A percentile compares a stretch with the other conserved stretches of the same genome.
Conservation (phyloP, 2,113 vertebrate genomes). For the Carollia perspicillata region DNA sequence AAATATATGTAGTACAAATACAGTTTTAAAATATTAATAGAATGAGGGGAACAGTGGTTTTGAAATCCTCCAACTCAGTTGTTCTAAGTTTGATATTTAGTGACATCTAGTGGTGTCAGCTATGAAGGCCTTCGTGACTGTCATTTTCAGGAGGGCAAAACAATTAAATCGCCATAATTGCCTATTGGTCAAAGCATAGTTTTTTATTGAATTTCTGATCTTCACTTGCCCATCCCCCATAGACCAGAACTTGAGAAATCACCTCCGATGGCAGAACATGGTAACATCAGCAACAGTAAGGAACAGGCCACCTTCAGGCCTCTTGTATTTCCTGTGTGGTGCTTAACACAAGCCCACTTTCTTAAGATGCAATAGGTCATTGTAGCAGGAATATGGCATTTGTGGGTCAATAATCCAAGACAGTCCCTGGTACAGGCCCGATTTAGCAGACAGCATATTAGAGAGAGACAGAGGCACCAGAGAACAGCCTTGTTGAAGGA, state of each 20-base stretch:
- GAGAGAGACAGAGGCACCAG: not conserved
- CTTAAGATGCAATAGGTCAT: not conserved
- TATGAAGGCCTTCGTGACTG: not conserved
- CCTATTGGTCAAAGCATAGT: not conserved
- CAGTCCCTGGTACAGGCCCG: not conserved
- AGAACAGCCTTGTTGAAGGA: not conserved
- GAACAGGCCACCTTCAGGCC: not conserved
- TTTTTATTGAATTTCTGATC: not conserved
- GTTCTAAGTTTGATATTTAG: conserved; percentile 55
- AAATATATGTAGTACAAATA: conserved; percentile 38
- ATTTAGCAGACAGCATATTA: too few species aligned
- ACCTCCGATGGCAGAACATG: not conserved
- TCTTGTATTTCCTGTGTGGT: not conserved
- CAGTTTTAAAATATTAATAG: conserved; percentile 59
- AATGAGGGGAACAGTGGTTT: not conserved
- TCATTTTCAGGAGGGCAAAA: not conserved
- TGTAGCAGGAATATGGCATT: not conserved
- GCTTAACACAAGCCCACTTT: not conserved
- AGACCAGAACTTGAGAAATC: not conserved
- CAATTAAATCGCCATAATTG: not conserved
- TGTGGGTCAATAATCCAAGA: not conserved
- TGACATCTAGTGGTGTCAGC: conserved; percentile 66
- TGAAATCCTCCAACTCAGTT: not conserved
- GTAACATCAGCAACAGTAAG: not conserved
- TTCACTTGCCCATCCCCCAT: not conserved